These are phyloP conservation scores for Norana najaformis DNA, from an alignment of 2,888 invertebrate species.

Conservation along the genomic window DNA sequence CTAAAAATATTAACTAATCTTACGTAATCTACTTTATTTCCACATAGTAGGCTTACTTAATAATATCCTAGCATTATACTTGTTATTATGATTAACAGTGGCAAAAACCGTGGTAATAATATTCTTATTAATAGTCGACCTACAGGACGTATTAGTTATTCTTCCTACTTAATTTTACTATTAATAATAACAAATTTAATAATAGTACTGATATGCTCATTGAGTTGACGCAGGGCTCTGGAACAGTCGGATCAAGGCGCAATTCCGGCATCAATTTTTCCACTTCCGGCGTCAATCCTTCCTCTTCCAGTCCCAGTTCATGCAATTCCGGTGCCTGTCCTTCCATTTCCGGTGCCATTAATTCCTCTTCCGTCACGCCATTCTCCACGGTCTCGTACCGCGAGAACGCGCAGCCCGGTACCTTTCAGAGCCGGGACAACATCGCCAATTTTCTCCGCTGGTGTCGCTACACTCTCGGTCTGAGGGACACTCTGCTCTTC, in stretches of 20 bases:
- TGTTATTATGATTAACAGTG: too few relatives aligned
- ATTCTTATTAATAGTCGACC: too few relatives aligned
- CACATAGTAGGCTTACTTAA: too few relatives aligned
- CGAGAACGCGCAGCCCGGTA: slow-evolving; percentile 82
- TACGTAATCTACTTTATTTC: neutral
- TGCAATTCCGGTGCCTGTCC: neutral
- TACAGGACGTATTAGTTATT: neutral
- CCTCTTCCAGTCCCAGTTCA: neutral
- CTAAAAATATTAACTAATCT: neutral
- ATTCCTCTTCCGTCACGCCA: neutral
- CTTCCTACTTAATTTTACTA: neutral
- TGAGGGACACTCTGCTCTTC: slow-evolving; percentile 88
- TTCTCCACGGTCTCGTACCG: slow-evolving; percentile 22
- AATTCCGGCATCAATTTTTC: neutral
- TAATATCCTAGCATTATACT: too few relatives aligned
- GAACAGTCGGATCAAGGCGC: neutral
- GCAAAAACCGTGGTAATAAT: too few relatives aligned
- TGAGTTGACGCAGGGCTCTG: neutral
- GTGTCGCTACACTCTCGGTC: slow-evolving; percentile 74
- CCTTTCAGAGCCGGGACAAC: slow-evolving; percentile 93
- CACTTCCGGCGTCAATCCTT: neutral
- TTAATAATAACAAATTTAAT: neutral
- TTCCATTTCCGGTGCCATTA: neutral
- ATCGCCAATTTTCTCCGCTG: slow-evolving; percentile 91
- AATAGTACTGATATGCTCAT: neutral